A percentile compares a stretch with the other conserved stretches of the same genome.
phyloP scores from a whole-genome alignment of 2,113 vertebrate genomes.

The Bucco capensis region DNA sequence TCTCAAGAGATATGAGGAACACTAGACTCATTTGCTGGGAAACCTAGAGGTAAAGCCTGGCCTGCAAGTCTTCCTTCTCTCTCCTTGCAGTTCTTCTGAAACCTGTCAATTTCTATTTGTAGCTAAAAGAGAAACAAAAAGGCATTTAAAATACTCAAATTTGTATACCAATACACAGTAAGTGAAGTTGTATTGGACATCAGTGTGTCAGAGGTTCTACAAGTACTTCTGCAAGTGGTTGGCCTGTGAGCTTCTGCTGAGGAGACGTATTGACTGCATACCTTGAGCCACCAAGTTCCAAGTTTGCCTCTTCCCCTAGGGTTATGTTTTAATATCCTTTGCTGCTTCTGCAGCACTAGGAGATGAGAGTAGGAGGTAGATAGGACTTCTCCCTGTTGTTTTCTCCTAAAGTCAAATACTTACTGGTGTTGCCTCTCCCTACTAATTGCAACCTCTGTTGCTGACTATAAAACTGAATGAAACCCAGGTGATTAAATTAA shows the following conservation, averaged over 20 bases:
- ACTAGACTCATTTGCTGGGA: neutral
- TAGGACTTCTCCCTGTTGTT: neutral
- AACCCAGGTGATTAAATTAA: neutral
- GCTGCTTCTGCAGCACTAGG: neutral
- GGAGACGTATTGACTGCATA: accelerated
- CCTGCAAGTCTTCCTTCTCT: neutral
- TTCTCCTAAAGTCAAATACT: neutral
- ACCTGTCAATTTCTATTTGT: neutral
- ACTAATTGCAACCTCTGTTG: neutral
- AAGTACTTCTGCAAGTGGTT: neutral
- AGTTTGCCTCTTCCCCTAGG: neutral
- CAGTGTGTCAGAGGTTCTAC: neutral
- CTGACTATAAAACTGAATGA: neutral
- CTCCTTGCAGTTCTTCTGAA: neutral
- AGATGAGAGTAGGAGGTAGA: neutral
- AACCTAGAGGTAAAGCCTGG: neutral
- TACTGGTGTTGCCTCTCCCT: neutral
- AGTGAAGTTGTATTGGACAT: neutral
- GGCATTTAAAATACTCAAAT: neutral
- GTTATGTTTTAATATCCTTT: neutral
- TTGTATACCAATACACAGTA: neutral
- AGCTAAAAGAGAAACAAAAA: neutral
- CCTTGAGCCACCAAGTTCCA: neutral
- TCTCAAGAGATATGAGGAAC: neutral
- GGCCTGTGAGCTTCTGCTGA: accelerated